These are phyloP conservation scores for Dryoscopus gambensis DNA, from an alignment of 2,113 vertebrate species.

Conservation along the genomic window DNA sequence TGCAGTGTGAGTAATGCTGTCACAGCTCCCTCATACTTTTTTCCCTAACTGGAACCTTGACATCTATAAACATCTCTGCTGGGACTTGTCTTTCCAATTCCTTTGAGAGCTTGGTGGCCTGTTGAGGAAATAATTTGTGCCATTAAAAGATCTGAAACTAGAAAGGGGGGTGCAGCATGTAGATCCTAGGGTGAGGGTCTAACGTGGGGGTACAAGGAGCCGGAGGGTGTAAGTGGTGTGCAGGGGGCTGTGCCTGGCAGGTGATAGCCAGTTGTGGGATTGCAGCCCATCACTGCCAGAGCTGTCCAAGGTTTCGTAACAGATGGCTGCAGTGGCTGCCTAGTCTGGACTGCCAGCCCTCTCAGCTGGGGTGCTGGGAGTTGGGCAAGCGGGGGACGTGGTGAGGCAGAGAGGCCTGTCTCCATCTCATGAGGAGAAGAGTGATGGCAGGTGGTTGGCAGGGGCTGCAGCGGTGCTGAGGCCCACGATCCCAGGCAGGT, in stretches of 20 bases:
- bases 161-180: not conserved
- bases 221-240: not conserved
- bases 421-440: not conserved
- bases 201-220: not conserved
- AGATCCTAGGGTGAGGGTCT: not conserved
- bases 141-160: not conserved
- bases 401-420: not conserved
- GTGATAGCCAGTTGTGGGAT: not conserved
- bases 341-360: not conserved
- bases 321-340: not conserved
- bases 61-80: accelerated
- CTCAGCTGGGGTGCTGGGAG: not conserved
- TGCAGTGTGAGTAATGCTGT: accelerated
- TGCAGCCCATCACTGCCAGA: not conserved
- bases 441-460: not conserved
- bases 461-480: not conserved
- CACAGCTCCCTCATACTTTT: not conserved
- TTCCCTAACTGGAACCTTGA: not conserved
- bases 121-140: not conserved
- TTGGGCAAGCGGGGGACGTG: not conserved
- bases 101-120: not conserved
- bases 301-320: not conserved
- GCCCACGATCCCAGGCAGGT: not conserved
- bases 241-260: not conserved
- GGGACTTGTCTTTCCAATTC: not conserved